These are phyloP conservation scores for Sebastes kiyomatsui DNA, from an alignment of 2,797 vertebrate species.

Conservation along the genomic window DNA sequence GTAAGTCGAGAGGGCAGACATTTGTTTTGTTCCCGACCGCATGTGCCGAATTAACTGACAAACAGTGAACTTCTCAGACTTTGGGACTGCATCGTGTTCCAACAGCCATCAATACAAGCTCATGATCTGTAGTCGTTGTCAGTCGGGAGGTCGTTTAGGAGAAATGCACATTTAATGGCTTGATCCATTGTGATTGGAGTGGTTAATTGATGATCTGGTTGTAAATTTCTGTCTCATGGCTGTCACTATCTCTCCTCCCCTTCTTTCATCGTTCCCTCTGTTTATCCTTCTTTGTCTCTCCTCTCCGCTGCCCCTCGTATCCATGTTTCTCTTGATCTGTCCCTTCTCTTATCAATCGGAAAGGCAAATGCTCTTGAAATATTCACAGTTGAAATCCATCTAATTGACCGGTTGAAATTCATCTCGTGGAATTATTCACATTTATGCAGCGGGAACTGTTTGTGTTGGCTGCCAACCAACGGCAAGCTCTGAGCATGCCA, in stretches of 20 bases:
- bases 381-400: conserved; percentile 70
- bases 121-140: conserved; percentile 51
- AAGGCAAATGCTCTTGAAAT: conserved; percentile 44
- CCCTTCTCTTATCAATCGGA: neutral
- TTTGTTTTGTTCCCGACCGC: conserved; percentile 63
- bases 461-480: conserved; percentile 76
- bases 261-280: conserved; percentile 53
- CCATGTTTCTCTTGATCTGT: conserved; percentile 5
- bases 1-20: conserved; percentile 64
- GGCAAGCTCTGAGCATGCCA: conserved; percentile 41
- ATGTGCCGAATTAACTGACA: conserved; percentile 60
- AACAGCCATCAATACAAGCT: conserved; percentile 51
- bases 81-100: conserved; percentile 39
- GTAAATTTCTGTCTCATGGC: conserved; percentile 70
- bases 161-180: conserved; percentile 74
- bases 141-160: conserved; percentile 55
- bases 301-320: conserved; percentile 3
- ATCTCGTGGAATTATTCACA: conserved; percentile 70
- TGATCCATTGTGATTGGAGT: conserved; percentile 80
- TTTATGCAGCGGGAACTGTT: conserved; percentile 68
- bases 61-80: conserved; percentile 61
- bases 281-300: conserved; percentile 43
- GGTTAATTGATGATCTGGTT: conserved; percentile 79
- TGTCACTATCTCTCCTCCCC: conserved; percentile 61
- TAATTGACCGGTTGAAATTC: conserved; percentile 70